Conservation (phyloP, 2,888 invertebrate genomes). For the Luperina nickerlii region DNA sequence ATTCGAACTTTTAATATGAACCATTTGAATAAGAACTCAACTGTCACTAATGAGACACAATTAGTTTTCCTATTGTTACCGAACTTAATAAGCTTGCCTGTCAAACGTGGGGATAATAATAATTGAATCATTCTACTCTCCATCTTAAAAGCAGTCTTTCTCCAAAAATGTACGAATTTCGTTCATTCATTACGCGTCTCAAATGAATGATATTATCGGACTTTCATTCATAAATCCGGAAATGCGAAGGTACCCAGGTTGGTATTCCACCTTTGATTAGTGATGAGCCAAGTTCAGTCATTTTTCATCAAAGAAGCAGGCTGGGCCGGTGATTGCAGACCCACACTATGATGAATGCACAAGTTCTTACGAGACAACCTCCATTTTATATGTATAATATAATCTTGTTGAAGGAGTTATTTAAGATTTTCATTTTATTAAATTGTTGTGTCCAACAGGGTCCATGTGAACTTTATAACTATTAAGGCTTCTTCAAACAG, state of each 20-base stretch:
- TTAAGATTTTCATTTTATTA: neutral
- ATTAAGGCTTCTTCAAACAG: no score
- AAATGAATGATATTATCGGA: neutral
- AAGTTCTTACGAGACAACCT: conserved; percentile 11
- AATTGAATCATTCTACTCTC: neutral
- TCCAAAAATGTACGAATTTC: neutral
- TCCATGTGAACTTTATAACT: no score
- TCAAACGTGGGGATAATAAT: neutral
- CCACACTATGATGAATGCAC: conserved; percentile 37
- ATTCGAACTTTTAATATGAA: neutral
- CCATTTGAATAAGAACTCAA: neutral
- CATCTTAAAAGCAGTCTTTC: neutral
- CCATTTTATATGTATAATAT: neutral
- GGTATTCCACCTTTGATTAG: conserved; percentile 42
- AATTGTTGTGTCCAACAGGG: no score
- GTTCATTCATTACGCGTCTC: neutral
- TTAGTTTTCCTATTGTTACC: neutral
- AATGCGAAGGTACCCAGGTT: neutral
- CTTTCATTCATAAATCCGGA: conserved; percentile 25
- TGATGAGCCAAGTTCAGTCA: conserved; percentile 42
- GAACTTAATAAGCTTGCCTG: neutral
- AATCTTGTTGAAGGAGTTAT: neutral
- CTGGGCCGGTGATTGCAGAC: conserved; percentile 15
- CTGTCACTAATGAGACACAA: no score
- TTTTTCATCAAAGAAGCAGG: conserved; percentile 37